phyloP scores from a whole-genome alignment of 2,888 invertebrate species.

The Dolichopus griseipennis region DNA sequence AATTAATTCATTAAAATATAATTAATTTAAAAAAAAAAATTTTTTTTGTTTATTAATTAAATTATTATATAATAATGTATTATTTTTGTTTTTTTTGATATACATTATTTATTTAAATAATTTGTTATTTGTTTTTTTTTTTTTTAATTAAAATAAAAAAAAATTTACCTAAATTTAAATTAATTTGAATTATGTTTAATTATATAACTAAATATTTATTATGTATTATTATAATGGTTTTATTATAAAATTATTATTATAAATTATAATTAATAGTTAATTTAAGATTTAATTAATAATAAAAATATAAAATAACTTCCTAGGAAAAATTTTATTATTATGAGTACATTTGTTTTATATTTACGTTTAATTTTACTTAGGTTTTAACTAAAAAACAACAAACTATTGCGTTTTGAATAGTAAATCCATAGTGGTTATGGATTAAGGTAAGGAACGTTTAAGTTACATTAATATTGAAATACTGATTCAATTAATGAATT shows the following conservation, averaged over 20 bases:
- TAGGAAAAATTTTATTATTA: conserved; percentile 2
- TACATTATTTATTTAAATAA: not conserved
- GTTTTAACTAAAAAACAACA: too few relatives aligned
- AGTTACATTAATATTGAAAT: too few relatives aligned
- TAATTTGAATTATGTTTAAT: not conserved
- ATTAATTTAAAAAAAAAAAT: too few relatives aligned
- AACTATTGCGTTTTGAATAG: too few relatives aligned
- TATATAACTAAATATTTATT: not conserved
- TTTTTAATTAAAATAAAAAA: not conserved
- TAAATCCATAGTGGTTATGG: too few relatives aligned
- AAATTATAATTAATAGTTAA: not conserved
- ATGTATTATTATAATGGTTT: not conserved
- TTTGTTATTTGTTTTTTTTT: not conserved
- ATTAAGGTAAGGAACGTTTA: too few relatives aligned
- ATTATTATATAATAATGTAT: too few relatives aligned
- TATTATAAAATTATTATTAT: not conserved
- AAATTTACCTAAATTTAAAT: not conserved
- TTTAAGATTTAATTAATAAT: not conserved
- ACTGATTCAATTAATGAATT: too few relatives aligned
- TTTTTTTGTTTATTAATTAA: too few relatives aligned
- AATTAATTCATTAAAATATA: too few relatives aligned
- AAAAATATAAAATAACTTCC: conserved; percentile 6
- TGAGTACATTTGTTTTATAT: not conserved
- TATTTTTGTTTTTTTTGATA: not conserved
- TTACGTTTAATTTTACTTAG: too few relatives aligned